phyloP scores from a whole-genome alignment of 2,113 vertebrate genomes.

The Trochalopteron elliotii region DNA sequence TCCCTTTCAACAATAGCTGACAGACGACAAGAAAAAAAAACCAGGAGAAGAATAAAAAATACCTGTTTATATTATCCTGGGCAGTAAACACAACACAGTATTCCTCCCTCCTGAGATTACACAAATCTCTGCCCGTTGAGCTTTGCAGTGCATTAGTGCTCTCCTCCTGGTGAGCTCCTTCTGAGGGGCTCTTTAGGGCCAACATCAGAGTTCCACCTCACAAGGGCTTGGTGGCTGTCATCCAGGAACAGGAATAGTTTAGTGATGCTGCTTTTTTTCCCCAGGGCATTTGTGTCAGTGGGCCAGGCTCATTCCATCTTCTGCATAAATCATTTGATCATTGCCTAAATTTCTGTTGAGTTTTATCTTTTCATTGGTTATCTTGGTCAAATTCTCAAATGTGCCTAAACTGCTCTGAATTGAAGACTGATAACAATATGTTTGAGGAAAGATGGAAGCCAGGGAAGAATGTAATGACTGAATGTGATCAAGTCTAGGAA shows the following conservation, averaged over 20 bases:
- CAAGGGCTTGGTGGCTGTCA: not conserved
- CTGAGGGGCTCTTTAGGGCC: not conserved
- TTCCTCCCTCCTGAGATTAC: not conserved
- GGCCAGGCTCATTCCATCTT: not conserved
- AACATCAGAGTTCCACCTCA: not conserved
- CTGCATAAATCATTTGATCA: not conserved
- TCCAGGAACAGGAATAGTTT: not conserved
- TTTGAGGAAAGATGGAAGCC: not conserved
- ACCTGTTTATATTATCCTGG: not conserved
- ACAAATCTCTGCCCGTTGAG: not conserved
- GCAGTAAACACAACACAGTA: not conserved
- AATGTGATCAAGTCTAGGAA: not conserved
- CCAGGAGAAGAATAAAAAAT: not conserved
- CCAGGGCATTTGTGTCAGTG: rapidly evolving
- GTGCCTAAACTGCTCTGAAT: not conserved
- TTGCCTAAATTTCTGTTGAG: not conserved
- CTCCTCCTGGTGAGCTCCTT: not conserved
- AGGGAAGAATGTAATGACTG: not conserved
- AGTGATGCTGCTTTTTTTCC: not conserved
- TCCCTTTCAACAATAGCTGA: not conserved
- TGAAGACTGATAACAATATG: not conserved
- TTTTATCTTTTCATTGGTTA: not conserved
- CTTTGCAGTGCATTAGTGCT: not conserved
- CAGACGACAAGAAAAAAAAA: not conserved
- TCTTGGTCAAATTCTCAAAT: not conserved